phyloP scores from a whole-genome alignment of 2,113 vertebrate species.

The Stigmatopora argus region DNA sequence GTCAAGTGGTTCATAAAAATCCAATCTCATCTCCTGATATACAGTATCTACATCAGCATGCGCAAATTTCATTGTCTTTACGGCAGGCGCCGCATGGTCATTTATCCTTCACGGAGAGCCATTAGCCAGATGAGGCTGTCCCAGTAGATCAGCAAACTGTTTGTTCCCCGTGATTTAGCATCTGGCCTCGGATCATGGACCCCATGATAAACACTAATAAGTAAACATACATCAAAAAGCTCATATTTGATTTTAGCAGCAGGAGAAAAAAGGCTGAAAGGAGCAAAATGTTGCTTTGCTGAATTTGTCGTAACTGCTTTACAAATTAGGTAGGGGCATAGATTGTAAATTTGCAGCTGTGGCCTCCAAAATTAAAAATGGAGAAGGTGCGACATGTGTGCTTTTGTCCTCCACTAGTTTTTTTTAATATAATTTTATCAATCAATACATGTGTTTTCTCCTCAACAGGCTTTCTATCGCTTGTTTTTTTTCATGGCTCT shows the following conservation, averaged over 20 bases:
- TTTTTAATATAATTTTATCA: constrained; percentile 28
- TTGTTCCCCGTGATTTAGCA: constrained; percentile 35
- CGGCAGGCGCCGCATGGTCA: not conserved
- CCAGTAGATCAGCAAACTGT: constrained; percentile 35
- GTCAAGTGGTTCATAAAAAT: constrained; percentile 2
- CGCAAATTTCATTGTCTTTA: constrained; percentile 11
- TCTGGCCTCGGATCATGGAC: constrained; percentile 6
- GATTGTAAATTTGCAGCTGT: constrained; percentile 13
- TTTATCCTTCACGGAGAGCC: constrained; percentile 37
- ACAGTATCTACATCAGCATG: constrained; percentile 35
- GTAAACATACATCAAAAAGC: constrained; percentile 20
- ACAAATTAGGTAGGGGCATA: not conserved
- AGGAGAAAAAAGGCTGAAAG: not conserved
- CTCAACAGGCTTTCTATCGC: constrained; percentile 8
- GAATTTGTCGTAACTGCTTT: not conserved
- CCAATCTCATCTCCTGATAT: constrained; percentile 7
- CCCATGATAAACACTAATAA: constrained; percentile 7
- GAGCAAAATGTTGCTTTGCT: not conserved
- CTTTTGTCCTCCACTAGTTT: constrained; percentile 17
- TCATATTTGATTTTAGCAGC: constrained; percentile 14
- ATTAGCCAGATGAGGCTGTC: constrained; percentile 60
- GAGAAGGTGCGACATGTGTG: constrained; percentile 14
- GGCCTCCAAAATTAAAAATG: constrained; percentile 12
- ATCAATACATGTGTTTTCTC: constrained; percentile 36
- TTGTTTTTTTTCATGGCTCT: not conserved